Evolutionary conservation across 2,113 vertebrate species (phyloP).

Genomic region (Prochilodus magdalenae): DNA sequence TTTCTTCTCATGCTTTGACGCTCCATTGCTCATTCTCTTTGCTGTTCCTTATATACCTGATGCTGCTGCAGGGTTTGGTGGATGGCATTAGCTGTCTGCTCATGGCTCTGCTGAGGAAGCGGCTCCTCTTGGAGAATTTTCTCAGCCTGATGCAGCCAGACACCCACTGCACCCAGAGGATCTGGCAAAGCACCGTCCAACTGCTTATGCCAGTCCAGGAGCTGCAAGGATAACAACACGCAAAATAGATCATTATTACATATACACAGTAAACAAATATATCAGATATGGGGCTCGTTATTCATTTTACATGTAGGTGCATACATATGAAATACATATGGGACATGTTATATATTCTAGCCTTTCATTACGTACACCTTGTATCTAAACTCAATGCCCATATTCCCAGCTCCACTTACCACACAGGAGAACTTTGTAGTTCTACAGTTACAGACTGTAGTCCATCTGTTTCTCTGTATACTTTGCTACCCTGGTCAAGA

Average conservation of each 20-base stretch:
- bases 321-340: neutral
- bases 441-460: no score
- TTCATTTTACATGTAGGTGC: neutral
- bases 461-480: no score
- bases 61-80: constrained; percentile 89
- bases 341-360: neutral
- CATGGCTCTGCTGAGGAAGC: constrained; percentile 84
- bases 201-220: constrained; percentile 92
- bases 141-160: constrained; percentile 93
- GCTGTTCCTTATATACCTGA: constrained; percentile 78
- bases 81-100: constrained; percentile 90
- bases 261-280: no score
- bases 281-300: neutral
- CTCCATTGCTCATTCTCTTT: neutral
- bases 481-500: no score
- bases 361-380: no score
- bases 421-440: no score
- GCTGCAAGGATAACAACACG: constrained; percentile 71
- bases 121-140: constrained; percentile 89
- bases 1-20: neutral
- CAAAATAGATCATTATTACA: neutral
- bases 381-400: no score
- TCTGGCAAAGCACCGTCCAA: constrained; percentile 93
- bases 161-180: constrained; percentile 88
- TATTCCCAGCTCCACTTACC: no score